Conservation (phyloP, 2,797 vertebrate species). For the Spea hammondii region DNA sequence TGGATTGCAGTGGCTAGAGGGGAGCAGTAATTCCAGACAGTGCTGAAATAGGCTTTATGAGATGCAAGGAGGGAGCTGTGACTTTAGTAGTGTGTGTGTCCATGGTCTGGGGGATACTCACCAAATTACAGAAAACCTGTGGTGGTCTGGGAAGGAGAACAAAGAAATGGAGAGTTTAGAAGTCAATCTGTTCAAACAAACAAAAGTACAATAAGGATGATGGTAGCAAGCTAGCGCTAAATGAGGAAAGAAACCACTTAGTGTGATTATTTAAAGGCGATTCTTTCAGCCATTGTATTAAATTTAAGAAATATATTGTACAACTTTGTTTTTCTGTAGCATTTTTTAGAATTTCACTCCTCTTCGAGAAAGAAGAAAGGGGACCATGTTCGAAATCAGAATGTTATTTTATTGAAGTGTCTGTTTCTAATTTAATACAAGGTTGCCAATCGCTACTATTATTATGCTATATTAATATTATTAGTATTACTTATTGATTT, state of each 20-base stretch:
- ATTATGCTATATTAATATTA: too few relatives aligned
- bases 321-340: not conserved
- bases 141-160: conserved; percentile 51
- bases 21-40: conserved; percentile 24
- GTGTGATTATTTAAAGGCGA: conserved; percentile 38
- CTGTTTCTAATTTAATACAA: too few relatives aligned
- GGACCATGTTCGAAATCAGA: too few relatives aligned
- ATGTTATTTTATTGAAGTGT: too few relatives aligned
- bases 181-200: conserved; percentile 48
- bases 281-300: conserved; percentile 41
- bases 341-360: not conserved
- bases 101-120: conserved; percentile 24
- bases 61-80: conserved; percentile 9
- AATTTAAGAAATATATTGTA: conserved; percentile 9
- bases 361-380: too few relatives aligned
- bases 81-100: conserved; percentile 41
- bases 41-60: conserved; percentile 24
- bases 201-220: conserved; percentile 43
- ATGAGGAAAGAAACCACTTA: conserved; percentile 43
- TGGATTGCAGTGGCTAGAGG: conserved; percentile 36
- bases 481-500: too few relatives aligned
- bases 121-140: conserved; percentile 46
- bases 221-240: conserved; percentile 26
- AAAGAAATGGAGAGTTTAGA: conserved; percentile 45
- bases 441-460: too few relatives aligned